Evolutionary conservation across 1,140 invertebrate species (phyloP).

Genomic region (Olivierus martensii): DNA sequence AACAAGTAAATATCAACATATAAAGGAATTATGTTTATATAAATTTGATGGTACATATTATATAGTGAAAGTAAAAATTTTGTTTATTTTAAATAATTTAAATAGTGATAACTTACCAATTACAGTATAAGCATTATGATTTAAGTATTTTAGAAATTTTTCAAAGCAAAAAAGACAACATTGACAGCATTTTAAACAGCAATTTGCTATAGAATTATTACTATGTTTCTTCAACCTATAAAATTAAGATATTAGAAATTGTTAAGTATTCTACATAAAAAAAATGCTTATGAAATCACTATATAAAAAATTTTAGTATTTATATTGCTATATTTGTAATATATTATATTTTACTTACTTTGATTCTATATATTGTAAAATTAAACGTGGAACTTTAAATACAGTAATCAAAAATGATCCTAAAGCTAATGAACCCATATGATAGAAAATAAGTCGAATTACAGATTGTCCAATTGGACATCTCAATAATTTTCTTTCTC

Average conservation of each 20-base stretch:
- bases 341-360: slow-evolving; percentile 11
- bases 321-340: no score
- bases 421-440: slow-evolving; percentile 59
- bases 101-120: slow-evolving; percentile 37
- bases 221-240: slow-evolving; percentile 3
- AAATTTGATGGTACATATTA: no score
- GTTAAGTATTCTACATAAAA: no score
- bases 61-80: slow-evolving; percentile 2
- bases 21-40: no score
- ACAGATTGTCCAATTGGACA: slow-evolving; percentile 43
- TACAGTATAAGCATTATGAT: slow-evolving; percentile 64
- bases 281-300: no score
- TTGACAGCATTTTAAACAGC: slow-evolving; percentile 43
- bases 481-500: slow-evolving; percentile 45
- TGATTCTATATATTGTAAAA: slow-evolving; percentile 36
- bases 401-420: slow-evolving; percentile 59
- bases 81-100: background rate
- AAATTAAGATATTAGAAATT: background rate
- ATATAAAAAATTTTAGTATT: no score
- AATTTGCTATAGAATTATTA: slow-evolving; percentile 7
- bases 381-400: slow-evolving; percentile 47
- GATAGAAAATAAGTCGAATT: slow-evolving; percentile 45
- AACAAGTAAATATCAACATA: no score
- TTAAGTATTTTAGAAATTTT: slow-evolving; percentile 53
- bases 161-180: slow-evolving; percentile 61